Evolutionary conservation across 2,113 vertebrate species (phyloP), one percentile per base, ranked within the genome.

Genomic region (Promerops cafer): DNA sequence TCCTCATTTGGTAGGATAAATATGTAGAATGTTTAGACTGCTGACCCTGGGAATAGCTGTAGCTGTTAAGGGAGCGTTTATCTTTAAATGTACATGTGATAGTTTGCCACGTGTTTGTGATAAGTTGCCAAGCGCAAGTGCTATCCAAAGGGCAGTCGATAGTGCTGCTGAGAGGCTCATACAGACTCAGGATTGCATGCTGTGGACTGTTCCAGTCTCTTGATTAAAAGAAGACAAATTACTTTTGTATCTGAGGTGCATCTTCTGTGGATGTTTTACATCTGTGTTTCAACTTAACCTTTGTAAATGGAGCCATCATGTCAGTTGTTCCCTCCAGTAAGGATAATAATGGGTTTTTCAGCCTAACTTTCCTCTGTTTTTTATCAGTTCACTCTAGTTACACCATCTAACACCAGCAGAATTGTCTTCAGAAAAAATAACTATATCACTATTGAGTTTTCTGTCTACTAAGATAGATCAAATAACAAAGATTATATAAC

Each of bases 61-160:
- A 2, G 2, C 45, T 59, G 27, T 83, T 91, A 69, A 77, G 61
- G 70, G 26, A 93, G 65, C 59, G 2, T 97, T 97, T 94, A 45
- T 92, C 91, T 93, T 90, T 94, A 89, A 91, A 78, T 35, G 50
- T 66, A 3, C 86, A 70, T 56, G 57, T 92, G 89, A 93, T 87
- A 89, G 88, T 53, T 89, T 89, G 69, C 68, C 68, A 68, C 13
- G 9, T 95, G 94, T 81, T 93, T 47, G 7, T 44, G 79, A 0
- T 37, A 64, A 74, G 54, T 53, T 94, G 87, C 85, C 92, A 94
- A 89, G 65, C 15, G 18, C 54, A 81, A 94, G 83, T 71, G 11
- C 53, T 78, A 5, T 81, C 24, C 56, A 71, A 90, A 92, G 96
- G 64, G 68, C 85, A 90, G 33, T 40, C 2, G 14, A 12, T 9